Evolutionary conservation across 2,888 invertebrate genomes (phyloP).

Genomic region (Pogonocherus hispidulus): DNA sequence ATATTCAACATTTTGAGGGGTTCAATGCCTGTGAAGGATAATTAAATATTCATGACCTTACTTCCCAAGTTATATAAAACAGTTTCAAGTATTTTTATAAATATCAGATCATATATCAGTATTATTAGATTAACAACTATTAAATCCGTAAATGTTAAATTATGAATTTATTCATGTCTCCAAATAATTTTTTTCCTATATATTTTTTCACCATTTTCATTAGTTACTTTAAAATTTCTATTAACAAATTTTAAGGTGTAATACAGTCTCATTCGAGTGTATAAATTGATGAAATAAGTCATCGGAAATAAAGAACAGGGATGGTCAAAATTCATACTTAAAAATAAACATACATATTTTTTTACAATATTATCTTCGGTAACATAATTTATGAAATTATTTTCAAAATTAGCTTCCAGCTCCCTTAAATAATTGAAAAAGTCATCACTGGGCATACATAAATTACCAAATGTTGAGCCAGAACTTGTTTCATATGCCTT

Average conservation of each 20-base stretch:
- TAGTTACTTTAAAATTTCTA: no score
- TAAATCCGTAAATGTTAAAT: no score
- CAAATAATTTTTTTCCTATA: no score
- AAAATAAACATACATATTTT: background rate
- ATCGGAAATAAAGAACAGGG: background rate
- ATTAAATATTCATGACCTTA: no score
- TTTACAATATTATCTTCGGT: background rate
- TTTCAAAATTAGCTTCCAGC: background rate
- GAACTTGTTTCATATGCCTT: no score
- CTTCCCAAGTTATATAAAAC: no score
- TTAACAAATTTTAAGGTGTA: background rate
- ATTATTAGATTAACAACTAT: no score
- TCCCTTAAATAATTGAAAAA: background rate
- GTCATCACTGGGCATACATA: background rate
- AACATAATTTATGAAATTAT: background rate
- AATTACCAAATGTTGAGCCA: background rate
- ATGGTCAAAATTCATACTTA: background rate
- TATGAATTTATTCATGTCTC: background rate
- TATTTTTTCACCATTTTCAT: no score
- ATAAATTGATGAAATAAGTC: background rate
- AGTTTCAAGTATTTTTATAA: no score
- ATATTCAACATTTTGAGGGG: no score
- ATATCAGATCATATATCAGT: no score
- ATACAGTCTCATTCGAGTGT: background rate
- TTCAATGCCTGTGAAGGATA: no score